Conservation (phyloP, 2,888 invertebrate species). For the Epistrophe grossulariae region DNA sequence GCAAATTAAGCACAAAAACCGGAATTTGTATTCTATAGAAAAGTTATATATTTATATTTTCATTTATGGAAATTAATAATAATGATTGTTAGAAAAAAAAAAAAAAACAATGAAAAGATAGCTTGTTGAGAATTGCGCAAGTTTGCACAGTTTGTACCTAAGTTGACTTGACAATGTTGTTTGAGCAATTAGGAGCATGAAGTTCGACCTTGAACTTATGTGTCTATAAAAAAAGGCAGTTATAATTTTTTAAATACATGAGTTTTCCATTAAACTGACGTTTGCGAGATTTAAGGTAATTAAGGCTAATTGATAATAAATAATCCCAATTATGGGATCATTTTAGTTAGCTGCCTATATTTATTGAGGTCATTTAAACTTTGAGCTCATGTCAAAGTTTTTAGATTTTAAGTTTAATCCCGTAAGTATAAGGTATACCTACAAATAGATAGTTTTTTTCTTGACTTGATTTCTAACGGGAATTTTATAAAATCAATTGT, state of each 20-base stretch:
- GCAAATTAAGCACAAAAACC: constrained; percentile 42
- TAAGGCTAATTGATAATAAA: not conserved
- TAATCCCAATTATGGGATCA: not conserved
- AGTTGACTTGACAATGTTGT: not conserved
- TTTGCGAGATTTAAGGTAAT: constrained; percentile 1
- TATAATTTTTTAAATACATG: not conserved
- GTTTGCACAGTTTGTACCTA: not conserved
- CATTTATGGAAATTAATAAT: constrained; percentile 27
- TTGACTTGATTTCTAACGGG: no score
- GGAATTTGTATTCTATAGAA: constrained; percentile 31
- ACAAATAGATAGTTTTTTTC: no score
- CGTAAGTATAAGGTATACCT: no score
- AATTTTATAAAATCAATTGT: no score
- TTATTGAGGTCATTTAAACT: not conserved
- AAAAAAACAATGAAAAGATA: constrained; percentile 44
- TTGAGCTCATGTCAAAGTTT: no score
- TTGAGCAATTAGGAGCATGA: not conserved
- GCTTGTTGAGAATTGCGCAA: constrained; percentile 23
- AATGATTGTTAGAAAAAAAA: not conserved
- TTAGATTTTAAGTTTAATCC: no score
- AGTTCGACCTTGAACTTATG: constrained; percentile 38
- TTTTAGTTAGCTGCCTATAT: not conserved
- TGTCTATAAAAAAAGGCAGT: not conserved
- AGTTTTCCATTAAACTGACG: constrained; percentile 22
- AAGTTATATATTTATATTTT: not conserved